phyloP scores from a whole-genome alignment of 2,888 invertebrate genomes.

The Lycocerus yunnanus region DNA sequence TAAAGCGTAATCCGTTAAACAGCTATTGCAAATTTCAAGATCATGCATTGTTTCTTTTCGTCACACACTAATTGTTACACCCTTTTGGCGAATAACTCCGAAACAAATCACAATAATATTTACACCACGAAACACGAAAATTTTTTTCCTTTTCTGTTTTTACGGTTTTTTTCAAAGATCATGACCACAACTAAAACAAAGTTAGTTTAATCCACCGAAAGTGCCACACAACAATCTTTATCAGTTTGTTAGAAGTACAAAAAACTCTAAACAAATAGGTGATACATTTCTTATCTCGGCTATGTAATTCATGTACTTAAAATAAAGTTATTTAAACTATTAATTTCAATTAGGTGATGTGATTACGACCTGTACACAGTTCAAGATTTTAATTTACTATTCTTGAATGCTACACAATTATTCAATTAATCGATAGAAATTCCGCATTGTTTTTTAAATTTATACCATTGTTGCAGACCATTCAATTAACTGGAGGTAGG shows the following conservation, averaged over 20 bases:
- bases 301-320: not conserved
- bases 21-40: not conserved
- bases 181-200: not conserved
- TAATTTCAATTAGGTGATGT: not conserved
- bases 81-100: not conserved
- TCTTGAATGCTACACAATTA: not conserved
- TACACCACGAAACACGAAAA: too few relatives aligned
- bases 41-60: not conserved
- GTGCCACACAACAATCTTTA: not conserved
- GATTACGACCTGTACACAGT: not conserved
- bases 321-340: not conserved
- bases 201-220: not conserved
- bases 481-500: not conserved
- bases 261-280: not conserved
- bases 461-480: not conserved
- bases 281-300: not conserved
- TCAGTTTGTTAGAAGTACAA: not conserved
- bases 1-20: not conserved
- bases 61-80: not conserved
- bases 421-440: not conserved
- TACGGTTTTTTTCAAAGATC: not conserved
- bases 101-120: not conserved
- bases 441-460: not conserved
- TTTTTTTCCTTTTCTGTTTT: not conserved
- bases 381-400: not conserved